Evolutionary conservation across 2,888 invertebrate genomes (phyloP).

Genomic region (Carterocephalus palaemon): DNA sequence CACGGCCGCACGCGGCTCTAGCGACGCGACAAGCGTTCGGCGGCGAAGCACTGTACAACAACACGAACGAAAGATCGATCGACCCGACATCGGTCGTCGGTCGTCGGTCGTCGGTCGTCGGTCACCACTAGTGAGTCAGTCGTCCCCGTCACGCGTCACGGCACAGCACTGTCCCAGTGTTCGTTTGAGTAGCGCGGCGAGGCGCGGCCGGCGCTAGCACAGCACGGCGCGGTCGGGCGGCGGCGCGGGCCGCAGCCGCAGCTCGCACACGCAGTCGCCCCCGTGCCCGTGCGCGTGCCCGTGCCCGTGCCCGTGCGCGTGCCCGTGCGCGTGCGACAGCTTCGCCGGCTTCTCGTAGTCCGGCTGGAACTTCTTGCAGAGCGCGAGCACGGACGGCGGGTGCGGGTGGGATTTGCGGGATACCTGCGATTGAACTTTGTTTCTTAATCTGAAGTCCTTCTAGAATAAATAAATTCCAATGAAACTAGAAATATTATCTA

Average conservation of each 20-base stretch:
- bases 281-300: slow-evolving; percentile 32
- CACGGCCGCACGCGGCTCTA: neutral
- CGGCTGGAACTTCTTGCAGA: slow-evolving; percentile 77
- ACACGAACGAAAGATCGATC: slow-evolving; percentile 36
- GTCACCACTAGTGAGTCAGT: slow-evolving; percentile 1
- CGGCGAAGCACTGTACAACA: slow-evolving; percentile 22
- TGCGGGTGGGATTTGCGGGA: slow-evolving; percentile 80
- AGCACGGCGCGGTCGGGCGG: slow-evolving; percentile 47
- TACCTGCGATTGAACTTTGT: slow-evolving; percentile 46
- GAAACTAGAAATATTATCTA: too few species aligned
- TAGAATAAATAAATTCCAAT: too few species aligned
- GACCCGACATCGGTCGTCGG: too few species aligned
- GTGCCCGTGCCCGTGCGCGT: slow-evolving; percentile 30
- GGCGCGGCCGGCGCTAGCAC: slow-evolving; percentile 52
- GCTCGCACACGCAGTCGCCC: slow-evolving; percentile 37
- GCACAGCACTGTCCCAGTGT: slow-evolving; percentile 24
- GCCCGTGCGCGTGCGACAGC: slow-evolving; percentile 42
- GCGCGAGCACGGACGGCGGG: slow-evolving; percentile 74
- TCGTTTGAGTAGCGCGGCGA: slow-evolving; percentile 24
- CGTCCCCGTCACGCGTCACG: slow-evolving; percentile 14
- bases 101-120: too few species aligned
- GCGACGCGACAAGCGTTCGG: slow-evolving; percentile 12
- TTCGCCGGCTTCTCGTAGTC: slow-evolving; percentile 73
- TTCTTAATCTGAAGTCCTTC: too few species aligned
- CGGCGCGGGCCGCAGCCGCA: slow-evolving; percentile 37